These are phyloP conservation scores for Carassius carassius DNA, from an alignment of 2,113 vertebrate genomes.

Conservation along the genomic window DNA sequence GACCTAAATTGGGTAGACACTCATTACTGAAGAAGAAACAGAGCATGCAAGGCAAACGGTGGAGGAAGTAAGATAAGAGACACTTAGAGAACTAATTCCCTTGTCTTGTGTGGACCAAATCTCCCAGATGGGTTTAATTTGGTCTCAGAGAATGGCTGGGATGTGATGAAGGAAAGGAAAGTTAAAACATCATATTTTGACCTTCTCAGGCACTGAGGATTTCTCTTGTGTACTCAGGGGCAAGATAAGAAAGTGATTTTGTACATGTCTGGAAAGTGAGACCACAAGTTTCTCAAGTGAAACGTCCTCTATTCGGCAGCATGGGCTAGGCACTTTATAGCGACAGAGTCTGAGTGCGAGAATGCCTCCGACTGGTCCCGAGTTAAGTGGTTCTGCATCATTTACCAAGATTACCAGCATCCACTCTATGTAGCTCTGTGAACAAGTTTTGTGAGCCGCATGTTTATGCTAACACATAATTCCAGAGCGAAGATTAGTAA, in stretches of 20 bases:
- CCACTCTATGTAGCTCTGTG: constrained; percentile 47
- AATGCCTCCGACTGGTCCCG: constrained; percentile 35
- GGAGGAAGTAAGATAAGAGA: constrained; percentile 76
- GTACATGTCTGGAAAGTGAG: constrained; percentile 37
- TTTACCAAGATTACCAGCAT: constrained; percentile 65
- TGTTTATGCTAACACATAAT: constrained; percentile 49
- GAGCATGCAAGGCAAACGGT: constrained; percentile 68
- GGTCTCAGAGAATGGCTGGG: constrained; percentile 70
- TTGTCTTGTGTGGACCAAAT: constrained; percentile 68
- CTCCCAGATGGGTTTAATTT: constrained; percentile 72
- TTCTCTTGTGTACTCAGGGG: constrained; percentile 53
- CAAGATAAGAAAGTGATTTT: constrained; percentile 61
- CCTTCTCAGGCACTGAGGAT: constrained; percentile 56
- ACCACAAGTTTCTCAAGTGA: constrained; percentile 30
- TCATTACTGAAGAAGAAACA: constrained; percentile 78
- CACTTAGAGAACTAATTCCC: constrained; percentile 76
- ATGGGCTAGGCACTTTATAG: background rate
- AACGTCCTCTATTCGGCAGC: constrained; percentile 12
- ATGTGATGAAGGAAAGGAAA: constrained; percentile 41
- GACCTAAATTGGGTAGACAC: constrained; percentile 77
- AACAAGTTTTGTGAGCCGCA: constrained; percentile 54
- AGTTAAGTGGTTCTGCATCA: constrained; percentile 59
- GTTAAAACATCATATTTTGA: constrained; percentile 57
- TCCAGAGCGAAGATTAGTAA: constrained; percentile 17
- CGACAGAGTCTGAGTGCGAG: background rate